phyloP scores from a whole-genome alignment of 2,113 vertebrate species.

The Ameiurus melas region DNA sequence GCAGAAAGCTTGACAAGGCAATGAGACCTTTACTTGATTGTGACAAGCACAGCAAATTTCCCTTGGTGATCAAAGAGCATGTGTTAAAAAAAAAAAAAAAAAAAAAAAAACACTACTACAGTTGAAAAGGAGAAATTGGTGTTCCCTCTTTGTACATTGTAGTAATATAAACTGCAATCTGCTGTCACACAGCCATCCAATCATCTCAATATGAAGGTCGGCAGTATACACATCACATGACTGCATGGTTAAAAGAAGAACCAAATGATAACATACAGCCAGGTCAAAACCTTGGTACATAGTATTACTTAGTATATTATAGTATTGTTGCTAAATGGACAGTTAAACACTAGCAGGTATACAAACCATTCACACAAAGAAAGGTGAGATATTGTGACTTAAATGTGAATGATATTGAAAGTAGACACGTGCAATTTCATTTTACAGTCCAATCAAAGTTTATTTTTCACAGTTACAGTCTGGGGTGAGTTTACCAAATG shows the following conservation, averaged over 20 bases:
- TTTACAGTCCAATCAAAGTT: background rate
- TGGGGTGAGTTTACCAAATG: background rate
- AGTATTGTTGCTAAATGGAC: slow-evolving; percentile 7
- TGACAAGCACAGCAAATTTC: background rate
- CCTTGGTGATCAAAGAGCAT: background rate
- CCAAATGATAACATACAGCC: background rate
- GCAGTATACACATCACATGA: slow-evolving; percentile 15
- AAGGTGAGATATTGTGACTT: background rate
- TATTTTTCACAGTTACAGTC: slow-evolving; percentile 5
- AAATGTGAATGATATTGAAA: slow-evolving; percentile 6
- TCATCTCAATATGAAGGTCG: slow-evolving; percentile 3
- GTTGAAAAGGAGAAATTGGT: background rate
- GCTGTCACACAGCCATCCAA: background rate
- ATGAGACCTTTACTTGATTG: slow-evolving; percentile 1
- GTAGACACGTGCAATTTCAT: background rate
- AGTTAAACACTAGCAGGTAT: background rate
- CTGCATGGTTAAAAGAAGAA: slow-evolving; percentile 20
- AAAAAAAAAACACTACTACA: background rate
- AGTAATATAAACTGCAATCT: slow-evolving; percentile 31
- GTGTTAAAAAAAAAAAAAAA: background rate
- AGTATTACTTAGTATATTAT: too few species aligned
- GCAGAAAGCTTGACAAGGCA: background rate
- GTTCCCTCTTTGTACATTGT: background rate
- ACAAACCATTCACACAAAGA: background rate
- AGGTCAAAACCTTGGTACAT: background rate